Evolutionary conservation across 2,888 invertebrate species (phyloP).

Genomic region (Ichneumon xanthorius): DNA sequence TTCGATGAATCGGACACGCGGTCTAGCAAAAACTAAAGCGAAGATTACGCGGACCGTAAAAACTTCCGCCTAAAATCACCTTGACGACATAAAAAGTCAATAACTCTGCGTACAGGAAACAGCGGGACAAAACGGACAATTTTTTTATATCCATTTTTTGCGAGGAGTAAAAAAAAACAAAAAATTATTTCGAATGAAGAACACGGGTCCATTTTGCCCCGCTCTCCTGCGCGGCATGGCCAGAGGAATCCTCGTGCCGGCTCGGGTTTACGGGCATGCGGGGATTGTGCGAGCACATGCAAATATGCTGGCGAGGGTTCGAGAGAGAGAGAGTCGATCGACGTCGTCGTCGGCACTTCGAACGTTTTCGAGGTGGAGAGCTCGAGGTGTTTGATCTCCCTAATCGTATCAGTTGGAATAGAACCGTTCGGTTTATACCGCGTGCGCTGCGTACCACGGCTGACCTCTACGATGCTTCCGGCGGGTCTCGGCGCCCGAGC

Average conservation of each 20-base stretch:
- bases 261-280: slow-evolving; percentile 1
- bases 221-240: neutral
- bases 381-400: slow-evolving; percentile 56
- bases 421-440: neutral
- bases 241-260: neutral
- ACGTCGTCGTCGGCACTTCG: slow-evolving; percentile 28
- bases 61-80: too few species aligned
- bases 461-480: slow-evolving; percentile 21
- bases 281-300: slow-evolving; percentile 15
- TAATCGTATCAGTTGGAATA: slow-evolving; percentile 47
- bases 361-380: slow-evolving; percentile 25
- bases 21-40: too few species aligned
- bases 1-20: too few species aligned
- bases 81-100: too few species aligned
- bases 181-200: too few species aligned
- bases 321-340: slow-evolving; percentile 21
- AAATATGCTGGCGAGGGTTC: slow-evolving; percentile 32
- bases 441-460: neutral
- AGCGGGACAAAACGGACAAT: too few species aligned
- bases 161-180: too few species aligned
- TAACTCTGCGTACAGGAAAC: too few species aligned
- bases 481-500: slow-evolving; percentile 10
- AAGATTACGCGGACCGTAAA: too few species aligned
- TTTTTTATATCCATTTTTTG: too few species aligned
- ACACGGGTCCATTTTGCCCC: neutral